Conservation (phyloP, 2,113 vertebrate species). For the Pao palembangensis region DNA sequence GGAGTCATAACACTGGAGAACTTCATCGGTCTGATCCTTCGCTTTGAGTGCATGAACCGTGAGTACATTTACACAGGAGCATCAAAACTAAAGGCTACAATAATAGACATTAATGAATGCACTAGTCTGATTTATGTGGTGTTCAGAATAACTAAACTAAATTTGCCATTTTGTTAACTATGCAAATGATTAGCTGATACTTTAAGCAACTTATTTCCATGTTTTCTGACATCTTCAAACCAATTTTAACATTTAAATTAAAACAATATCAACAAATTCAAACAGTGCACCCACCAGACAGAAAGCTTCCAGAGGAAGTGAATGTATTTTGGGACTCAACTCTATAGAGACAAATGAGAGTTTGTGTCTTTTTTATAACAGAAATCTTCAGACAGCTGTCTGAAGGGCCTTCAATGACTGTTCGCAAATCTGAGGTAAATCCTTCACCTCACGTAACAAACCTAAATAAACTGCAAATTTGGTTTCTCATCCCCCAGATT, state of each 20-base stretch:
- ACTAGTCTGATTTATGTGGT: neutral
- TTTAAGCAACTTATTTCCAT: no score
- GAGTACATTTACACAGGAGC: conserved; percentile 24
- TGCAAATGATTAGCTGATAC: no score
- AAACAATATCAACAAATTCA: no score
- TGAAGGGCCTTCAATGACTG: conserved; percentile 30
- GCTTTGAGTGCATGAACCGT: conserved; percentile 67
- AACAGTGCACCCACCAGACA: no score
- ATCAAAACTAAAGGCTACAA: neutral
- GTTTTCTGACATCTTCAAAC: no score
- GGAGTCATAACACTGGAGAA: conserved; percentile 65
- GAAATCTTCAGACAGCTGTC: conserved; percentile 54
- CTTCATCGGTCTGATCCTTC: conserved; percentile 68
- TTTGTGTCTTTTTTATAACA: conserved; percentile 14
- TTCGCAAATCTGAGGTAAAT: conserved; percentile 54
- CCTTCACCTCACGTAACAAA: neutral
- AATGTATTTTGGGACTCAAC: no score
- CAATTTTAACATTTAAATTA: no score
- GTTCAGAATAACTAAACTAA: no score
- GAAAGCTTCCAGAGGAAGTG: no score
- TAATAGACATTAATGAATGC: neutral
- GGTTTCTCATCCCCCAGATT: neutral
- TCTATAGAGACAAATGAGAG: neutral
- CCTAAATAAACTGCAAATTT: neutral
- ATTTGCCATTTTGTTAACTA: no score